These are phyloP conservation scores for Elymnias hypermnestra DNA, from an alignment of 1,140 invertebrate species.

Conservation along the genomic window DNA sequence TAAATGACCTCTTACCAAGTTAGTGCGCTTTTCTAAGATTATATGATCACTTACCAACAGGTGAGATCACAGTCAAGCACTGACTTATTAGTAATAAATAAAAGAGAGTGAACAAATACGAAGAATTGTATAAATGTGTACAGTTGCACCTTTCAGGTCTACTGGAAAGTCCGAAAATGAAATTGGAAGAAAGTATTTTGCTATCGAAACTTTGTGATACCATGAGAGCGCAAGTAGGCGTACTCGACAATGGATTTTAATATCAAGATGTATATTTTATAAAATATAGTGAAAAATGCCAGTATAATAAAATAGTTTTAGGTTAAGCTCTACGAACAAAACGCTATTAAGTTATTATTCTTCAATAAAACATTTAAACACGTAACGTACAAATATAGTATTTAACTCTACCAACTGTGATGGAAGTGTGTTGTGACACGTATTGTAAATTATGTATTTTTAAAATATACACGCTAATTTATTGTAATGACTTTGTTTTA, in stretches of 20 bases:
- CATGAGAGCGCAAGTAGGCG: constrained; percentile 81
- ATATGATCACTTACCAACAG: too few species aligned
- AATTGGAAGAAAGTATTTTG: constrained; percentile 78
- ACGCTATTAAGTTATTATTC: background rate
- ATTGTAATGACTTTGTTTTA: constrained; percentile 19
- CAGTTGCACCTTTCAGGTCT: constrained; percentile 70
- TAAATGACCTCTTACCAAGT: background rate
- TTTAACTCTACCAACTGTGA: constrained; percentile 72
- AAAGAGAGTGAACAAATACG: too few species aligned
- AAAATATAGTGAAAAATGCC: constrained; percentile 23
- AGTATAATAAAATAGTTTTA: constrained; percentile 23
- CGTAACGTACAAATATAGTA: constrained; percentile 25
- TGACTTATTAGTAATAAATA: background rate
- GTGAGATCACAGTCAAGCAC: too few species aligned
- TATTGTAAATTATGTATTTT: constrained; percentile 25
- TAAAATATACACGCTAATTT: constrained; percentile 28
- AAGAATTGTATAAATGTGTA: too few species aligned
- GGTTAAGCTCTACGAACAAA: constrained; percentile 6
- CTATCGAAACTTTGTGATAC: constrained; percentile 82
- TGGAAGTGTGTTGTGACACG: constrained; percentile 38
- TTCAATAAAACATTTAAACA: too few species aligned
- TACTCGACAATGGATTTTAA: constrained; percentile 55
- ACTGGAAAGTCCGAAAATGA: constrained; percentile 80
- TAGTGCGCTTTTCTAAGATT: too few species aligned
- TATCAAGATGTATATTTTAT: constrained; percentile 3